Evolutionary conservation across 2,797 vertebrate genomes (phyloP), one percentile per base, ranked within the genome.

Genomic region (Eulemur rubriventer): DNA sequence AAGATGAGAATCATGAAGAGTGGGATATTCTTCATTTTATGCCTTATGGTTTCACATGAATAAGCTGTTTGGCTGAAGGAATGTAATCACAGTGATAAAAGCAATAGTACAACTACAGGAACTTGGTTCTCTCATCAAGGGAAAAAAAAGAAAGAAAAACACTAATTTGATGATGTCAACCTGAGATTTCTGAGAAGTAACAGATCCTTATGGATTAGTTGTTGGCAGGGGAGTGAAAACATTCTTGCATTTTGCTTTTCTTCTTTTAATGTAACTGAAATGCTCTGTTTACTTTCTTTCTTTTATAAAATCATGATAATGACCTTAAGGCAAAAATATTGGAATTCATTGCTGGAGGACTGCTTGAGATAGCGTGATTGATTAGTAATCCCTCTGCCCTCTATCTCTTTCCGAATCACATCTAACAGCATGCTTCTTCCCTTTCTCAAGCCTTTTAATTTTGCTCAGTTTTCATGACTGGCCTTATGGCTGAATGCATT

Each of bases 41-140:
- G 86, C 69, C 46, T 91, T 48, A 70, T 22, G 35, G 48, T 75
- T 96, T 94, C 79, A 50, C 79, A 83, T 43, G 92, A 89, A 70
- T 30, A 55, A n/a, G 48, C 50, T 69, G 50, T 69, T 73, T 26
- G 0, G 61, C 46, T 59, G 72, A 72, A 88, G 28, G 65, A 89
- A 95, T 52, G 1, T 84, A 88, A 93, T 84, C 78, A 88, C 69
- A 33, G 55, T 57, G 89, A 95, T 55, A 95, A 95, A 97, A 35
- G 80, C 67, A 93, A 69, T 13, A 52, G 78, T n/a, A 76, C 48
- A 86, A 83, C 73, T 30, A 83, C 8, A 89, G 13, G 35, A 69
- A 65, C 38, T 12, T 5, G 2, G 55, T 67, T 95, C 88, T 92
- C 17, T 7, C 85, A 50, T 67, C 35, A n/a, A 33, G 14, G 5